These are phyloP conservation scores for Butorides virescens DNA, from an alignment of 2,113 vertebrate species.

Conservation along the genomic window DNA sequence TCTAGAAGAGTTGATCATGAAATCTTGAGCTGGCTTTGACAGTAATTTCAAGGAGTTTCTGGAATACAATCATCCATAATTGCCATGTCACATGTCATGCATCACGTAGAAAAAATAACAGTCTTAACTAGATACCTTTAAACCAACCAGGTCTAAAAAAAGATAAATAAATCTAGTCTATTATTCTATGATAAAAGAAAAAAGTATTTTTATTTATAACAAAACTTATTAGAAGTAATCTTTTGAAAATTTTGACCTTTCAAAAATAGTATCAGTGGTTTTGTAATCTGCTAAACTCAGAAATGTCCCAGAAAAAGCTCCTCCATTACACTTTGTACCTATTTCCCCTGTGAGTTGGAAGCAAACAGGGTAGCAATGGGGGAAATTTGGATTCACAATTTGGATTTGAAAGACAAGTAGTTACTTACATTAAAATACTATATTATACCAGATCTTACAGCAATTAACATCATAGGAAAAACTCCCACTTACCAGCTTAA, in stretches of 20 bases:
- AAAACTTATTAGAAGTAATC: not conserved
- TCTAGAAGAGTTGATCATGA: not conserved
- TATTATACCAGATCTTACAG: not conserved
- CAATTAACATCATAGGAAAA: not conserved
- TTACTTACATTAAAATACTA: not conserved
- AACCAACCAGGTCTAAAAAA: not conserved
- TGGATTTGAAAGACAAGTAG: not conserved
- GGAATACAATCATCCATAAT: not conserved
- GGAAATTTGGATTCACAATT: not conserved
- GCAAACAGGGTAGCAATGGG: not conserved
- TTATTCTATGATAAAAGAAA: not conserved
- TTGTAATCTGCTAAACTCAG: not conserved
- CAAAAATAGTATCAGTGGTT: not conserved
- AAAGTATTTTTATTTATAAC: not conserved
- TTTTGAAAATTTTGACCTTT: not conserved
- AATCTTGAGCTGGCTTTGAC: not conserved
- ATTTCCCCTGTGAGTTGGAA: not conserved
- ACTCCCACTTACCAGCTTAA: not conserved
- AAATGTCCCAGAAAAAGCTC: not conserved
- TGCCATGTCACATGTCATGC: not conserved
- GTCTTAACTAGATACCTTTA: not conserved
- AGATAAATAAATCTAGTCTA: fast-evolving
- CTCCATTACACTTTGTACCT: too few relatives aligned
- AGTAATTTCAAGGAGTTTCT: not conserved
- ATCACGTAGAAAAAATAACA: not conserved